Evolutionary conservation across 2,888 invertebrate genomes (phyloP), one percentile per base, ranked within the genome.

Genomic region (Mesoligia furuncula): DNA sequence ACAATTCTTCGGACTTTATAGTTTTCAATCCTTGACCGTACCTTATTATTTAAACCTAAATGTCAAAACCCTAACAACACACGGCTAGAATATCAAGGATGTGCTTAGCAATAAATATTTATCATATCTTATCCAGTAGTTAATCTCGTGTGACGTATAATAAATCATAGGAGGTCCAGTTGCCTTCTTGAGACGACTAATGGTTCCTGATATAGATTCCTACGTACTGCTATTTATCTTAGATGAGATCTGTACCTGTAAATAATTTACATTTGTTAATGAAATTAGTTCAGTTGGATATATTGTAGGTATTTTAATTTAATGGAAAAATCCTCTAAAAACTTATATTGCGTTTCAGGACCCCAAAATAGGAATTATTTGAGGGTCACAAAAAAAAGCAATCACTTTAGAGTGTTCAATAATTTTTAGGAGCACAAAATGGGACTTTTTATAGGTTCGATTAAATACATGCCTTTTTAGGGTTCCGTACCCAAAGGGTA

Each of bases 121-220:
- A 78, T 80, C 77, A 79, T 62, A 84, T 73, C 68, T 65, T 69
- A 82, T 75, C 71, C 70, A 61, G 39, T 72, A 80, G 81, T 87
- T 85, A 81, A 81, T 87, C 87, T 85, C 69, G 45, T 54, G 66
- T 78, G 87, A 83, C 78, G 65, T 78, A 20, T 70, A 61, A 88
- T 86, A 81, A 83, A 88, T 86, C 83, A 77, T 76, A 59, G 45
- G 13, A 76, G 68, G 67, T 79, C 79, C 61, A 65, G 75, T 80
- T 77, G 65, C 78, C 80, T 85, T 79, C 86, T 80, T 65, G 86
- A 51, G 77, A 70, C 59, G 72, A 83, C 80, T 80, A 84, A 88
- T 86, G 69, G 79, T 77, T 77, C 39, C 67, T 81, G 78, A 66
- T 86, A 81, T 73, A 77, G 77, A 65, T 42, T 67, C 5, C 31